Base-by-base conservation (phyloP, 1,140 invertebrate genomes). In the Drosophila hydei region DNA sequence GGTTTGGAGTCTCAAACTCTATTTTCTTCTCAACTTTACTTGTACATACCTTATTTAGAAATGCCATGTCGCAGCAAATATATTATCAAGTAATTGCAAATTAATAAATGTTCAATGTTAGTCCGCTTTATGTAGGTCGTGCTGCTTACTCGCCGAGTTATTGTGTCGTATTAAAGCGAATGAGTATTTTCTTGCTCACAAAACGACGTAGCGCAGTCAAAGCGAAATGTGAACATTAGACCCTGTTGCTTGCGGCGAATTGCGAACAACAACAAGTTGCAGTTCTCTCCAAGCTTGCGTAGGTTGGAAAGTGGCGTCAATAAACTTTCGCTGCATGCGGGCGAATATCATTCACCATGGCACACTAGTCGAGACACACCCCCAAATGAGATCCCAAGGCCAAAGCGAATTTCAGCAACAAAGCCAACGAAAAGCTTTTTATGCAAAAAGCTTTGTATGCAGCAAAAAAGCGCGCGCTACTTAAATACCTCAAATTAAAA, bases 21-120 rank as follows among this genome's bases (percentile, higher is more conserved):
- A 4, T 40, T 14, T 16, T 25, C 47, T 21, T 21, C 5, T 14
- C 16, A 47, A n/a, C 25, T 64, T 58, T 50, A 55, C 33, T 30
- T 52, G 14, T 36, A 62, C 87, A 73, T 67, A 90, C 89, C 89
- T 90, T 90, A 51, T 90, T 90, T 33, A 90, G 69, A 71, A 90
- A 90, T 50, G 89, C 89, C 89, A 90, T 75, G 55, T 59, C 47
- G 64, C 55, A 43, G 48, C 36, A 43, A 64, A 54, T 48, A 64
- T 59, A 55, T 42, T 50, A 21, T 55, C 25, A 3, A 56, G 14
- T 58, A 30, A 36, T 40, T 47, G 43, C 6, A 59, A 65, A 75
- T 47, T 58, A 30, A 30, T 6, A 30, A 7, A 30, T 30, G 6
- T 43, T 42, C 12, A 25, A 56, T 54, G 51, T 64, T 74, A 25